Evolutionary conservation across 2,888 invertebrate genomes (phyloP).

Genomic region (Carcina quercana): DNA sequence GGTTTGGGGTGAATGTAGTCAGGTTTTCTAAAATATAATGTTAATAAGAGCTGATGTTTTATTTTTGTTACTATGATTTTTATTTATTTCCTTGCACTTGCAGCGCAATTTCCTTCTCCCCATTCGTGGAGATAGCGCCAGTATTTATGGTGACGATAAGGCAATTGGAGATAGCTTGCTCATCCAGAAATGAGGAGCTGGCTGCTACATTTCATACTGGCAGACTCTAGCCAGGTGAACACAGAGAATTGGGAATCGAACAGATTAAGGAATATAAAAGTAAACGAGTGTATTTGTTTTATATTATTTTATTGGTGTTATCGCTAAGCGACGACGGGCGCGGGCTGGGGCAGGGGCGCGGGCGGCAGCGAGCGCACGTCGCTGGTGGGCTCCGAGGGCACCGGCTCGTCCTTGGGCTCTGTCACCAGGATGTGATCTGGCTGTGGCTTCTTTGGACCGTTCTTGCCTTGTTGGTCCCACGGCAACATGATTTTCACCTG

Average conservation of each 20-base stretch:
- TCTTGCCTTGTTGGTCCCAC: conserved; percentile 98
- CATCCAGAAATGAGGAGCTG: too few species aligned
- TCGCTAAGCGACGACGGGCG: conserved; percentile 48
- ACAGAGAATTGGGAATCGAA: too few species aligned
- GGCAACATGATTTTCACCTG: conserved; percentile 99
- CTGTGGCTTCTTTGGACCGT: conserved; percentile 97
- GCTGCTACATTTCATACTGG: too few species aligned
- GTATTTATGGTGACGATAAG: too few species aligned
- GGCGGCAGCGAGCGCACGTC: conserved; percentile 83
- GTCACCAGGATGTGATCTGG: conserved; percentile 98
- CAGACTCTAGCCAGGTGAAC: too few species aligned
- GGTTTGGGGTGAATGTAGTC: conserved; percentile 70
- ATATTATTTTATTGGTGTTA: conserved; percentile 42
- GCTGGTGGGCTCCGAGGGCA: conserved; percentile 81
- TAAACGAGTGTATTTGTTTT: too few species aligned
- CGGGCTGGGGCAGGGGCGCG: conserved; percentile 61
- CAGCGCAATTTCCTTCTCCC: too few species aligned
- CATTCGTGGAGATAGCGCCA: too few species aligned
- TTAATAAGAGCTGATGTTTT: conserved; percentile 27
- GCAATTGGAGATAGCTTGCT: too few species aligned
- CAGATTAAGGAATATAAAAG: too few species aligned
- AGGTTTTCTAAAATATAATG: conserved; percentile 58
- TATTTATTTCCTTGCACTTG: too few species aligned
- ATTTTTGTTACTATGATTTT: too few species aligned
- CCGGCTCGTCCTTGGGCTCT: conserved; percentile 96